Evolutionary conservation across 53 echinoderm and acorn worm genomes (phyloP).

Genomic region (Pentamera pediparva): DNA sequence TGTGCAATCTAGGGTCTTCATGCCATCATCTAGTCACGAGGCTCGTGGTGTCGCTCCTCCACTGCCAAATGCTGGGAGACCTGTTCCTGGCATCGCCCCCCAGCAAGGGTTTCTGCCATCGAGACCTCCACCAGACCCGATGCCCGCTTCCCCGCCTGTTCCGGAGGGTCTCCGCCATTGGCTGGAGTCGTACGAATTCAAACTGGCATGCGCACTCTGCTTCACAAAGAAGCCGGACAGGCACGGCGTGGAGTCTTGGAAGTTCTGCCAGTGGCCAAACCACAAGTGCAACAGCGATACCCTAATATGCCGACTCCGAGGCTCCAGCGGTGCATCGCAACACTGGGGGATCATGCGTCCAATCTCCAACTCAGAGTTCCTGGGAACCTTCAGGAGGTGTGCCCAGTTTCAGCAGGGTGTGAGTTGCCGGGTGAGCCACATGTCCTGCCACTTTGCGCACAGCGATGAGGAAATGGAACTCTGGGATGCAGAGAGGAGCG

Average conservation of each 20-base stretch:
- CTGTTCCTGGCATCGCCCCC: too few relatives aligned
- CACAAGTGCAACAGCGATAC: neutral
- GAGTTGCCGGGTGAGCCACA: constrained; percentile 5
- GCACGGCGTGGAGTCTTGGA: neutral
- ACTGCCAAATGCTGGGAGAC: too few relatives aligned
- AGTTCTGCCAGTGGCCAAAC: neutral
- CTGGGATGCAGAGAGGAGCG: constrained; percentile 62
- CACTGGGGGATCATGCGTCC: constrained; percentile 62
- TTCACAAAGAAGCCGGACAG: neutral
- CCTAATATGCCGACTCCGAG: neutral
- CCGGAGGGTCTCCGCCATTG: neutral
- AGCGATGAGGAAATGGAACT: constrained; percentile 62
- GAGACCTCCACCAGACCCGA: too few relatives aligned
- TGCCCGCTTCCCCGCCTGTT: neutral
- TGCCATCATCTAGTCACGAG: too few relatives aligned
- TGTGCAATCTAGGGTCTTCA: too few relatives aligned
- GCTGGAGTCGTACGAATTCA: neutral
- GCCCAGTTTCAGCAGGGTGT: constrained; percentile 39
- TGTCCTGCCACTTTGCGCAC: constrained; percentile 65
- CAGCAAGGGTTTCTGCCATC: too few relatives aligned
- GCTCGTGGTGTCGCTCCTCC: too few relatives aligned
- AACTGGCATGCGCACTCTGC: neutral
- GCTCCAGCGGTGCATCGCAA: constrained; percentile 1
- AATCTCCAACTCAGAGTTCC: constrained; percentile 55
- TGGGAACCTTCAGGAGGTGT: constrained; percentile 54